Evolutionary conservation across 1,140 invertebrate species (phyloP).

Genomic region (Caenorhabditis brenneri): DNA sequence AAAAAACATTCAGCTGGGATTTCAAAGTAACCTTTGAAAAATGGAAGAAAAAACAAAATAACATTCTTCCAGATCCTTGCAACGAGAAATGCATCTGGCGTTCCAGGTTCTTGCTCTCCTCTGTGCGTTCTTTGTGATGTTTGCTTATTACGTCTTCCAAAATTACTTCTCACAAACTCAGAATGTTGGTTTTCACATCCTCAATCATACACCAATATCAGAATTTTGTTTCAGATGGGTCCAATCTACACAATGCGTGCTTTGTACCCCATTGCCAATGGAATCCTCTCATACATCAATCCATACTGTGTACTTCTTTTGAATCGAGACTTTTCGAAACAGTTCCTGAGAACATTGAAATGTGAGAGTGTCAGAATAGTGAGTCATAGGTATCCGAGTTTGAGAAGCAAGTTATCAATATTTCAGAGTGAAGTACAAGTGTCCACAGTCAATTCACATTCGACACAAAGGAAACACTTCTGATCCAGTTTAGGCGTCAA

Average conservation of each 20-base stretch:
- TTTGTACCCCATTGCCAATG: conserved; percentile 4
- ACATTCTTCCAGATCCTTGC: background rate
- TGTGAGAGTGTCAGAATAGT: conserved; percentile 3
- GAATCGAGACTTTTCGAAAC: background rate
- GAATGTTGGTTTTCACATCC: background rate
- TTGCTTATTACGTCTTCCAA: conserved; percentile 4
- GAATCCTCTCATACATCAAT: conserved; percentile 4
- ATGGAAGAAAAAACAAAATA: background rate
- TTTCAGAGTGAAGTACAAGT: background rate
- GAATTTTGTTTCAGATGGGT: background rate
- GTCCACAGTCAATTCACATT: background rate
- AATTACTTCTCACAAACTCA: conserved; percentile 23
- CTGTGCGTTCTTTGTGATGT: conserved; percentile 22
- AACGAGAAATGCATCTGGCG: conserved; percentile 8
- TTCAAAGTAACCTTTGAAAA: background rate
- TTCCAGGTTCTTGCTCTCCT: conserved; percentile 22
- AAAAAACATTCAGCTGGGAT: background rate
- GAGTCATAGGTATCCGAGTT: background rate
- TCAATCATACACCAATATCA: too few species aligned
- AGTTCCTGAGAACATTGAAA: background rate
- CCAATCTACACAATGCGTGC: conserved; percentile 32
- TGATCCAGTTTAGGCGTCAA: background rate
- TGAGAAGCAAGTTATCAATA: background rate
- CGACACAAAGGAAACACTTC: background rate
- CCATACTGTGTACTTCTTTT: conserved; percentile 2